Evolutionary conservation across 2,113 vertebrate species (phyloP).

Genomic region (Trochalopteron elliotii): DNA sequence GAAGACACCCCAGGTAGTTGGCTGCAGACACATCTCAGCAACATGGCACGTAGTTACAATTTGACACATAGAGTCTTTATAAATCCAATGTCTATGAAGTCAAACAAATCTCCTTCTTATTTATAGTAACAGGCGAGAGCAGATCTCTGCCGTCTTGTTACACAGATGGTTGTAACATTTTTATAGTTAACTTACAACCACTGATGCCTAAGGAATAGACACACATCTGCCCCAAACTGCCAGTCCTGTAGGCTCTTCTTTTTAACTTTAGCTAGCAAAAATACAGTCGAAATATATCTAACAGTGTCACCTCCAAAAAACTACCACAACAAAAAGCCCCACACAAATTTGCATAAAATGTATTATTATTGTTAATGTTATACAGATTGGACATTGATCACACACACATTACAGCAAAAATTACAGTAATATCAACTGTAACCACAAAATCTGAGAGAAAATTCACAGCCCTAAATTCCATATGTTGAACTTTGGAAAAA

Average conservation of each 20-base stretch:
- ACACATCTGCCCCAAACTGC: constrained; percentile 74
- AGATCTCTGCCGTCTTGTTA: constrained; percentile 68
- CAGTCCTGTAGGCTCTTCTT: constrained; percentile 67
- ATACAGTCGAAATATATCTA: background rate
- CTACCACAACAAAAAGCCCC: background rate
- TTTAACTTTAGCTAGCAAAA: constrained; percentile 61
- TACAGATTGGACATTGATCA: background rate
- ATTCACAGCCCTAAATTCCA: background rate
- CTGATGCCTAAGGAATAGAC: constrained; percentile 68
- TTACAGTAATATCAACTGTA: background rate
- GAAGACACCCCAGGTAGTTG: constrained; percentile 57
- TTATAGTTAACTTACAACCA: constrained; percentile 75
- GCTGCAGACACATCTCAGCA: constrained; percentile 42
- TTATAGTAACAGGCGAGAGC: constrained; percentile 62
- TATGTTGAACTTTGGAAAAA: background rate
- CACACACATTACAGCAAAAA: background rate
- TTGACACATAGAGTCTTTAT: constrained; percentile 57
- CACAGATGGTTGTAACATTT: constrained; percentile 74
- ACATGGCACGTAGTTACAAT: constrained; percentile 19
- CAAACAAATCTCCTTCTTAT: constrained; percentile 64
- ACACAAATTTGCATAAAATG: background rate
- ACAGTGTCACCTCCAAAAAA: background rate
- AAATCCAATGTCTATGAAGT: constrained; percentile 62
- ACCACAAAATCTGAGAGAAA: background rate
- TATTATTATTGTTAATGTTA: background rate